phyloP scores from a whole-genome alignment of 1,140 invertebrate genomes.

The Episyrphus balteatus region DNA sequence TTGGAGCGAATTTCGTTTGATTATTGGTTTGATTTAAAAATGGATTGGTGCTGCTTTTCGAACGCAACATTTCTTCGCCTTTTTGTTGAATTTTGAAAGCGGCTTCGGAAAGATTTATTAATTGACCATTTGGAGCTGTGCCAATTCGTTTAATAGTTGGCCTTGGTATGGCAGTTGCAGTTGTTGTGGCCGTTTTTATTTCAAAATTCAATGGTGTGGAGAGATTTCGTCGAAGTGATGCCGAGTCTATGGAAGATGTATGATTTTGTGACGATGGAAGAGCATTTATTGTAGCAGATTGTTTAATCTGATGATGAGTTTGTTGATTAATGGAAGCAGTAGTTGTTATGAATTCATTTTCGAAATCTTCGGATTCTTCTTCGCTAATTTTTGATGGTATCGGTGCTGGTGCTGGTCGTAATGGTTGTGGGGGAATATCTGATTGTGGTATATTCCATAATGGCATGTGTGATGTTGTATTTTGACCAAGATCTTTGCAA shows the following conservation, averaged over 20 bases:
- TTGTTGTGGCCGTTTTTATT: slow-evolving; percentile 11
- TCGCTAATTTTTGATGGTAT: background rate
- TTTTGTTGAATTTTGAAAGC: too few relatives aligned
- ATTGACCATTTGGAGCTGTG: slow-evolving; percentile 19
- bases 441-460: slow-evolving; percentile 29
- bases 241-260: too few relatives aligned
- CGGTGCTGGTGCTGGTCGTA: slow-evolving; percentile 36
- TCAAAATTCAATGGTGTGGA: too few relatives aligned
- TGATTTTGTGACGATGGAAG: too few relatives aligned
- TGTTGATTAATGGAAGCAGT: background rate
- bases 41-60: too few relatives aligned
- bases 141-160: slow-evolving; percentile 9
- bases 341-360: too few relatives aligned
- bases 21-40: too few relatives aligned
- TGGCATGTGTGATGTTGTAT: slow-evolving; percentile 17
- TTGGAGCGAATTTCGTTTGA: slow-evolving; percentile 10
- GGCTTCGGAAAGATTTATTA: too few relatives aligned
- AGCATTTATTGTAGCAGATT: background rate
- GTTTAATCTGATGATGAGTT: background rate
- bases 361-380: too few relatives aligned
- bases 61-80: too few relatives aligned
- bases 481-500: slow-evolving; percentile 34
- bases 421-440: slow-evolving; percentile 37
- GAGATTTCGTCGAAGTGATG: too few relatives aligned
- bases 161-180: slow-evolving; percentile 24